Evolutionary conservation across 2,888 invertebrate species (phyloP).

Genomic region (Erebia palarica): DNA sequence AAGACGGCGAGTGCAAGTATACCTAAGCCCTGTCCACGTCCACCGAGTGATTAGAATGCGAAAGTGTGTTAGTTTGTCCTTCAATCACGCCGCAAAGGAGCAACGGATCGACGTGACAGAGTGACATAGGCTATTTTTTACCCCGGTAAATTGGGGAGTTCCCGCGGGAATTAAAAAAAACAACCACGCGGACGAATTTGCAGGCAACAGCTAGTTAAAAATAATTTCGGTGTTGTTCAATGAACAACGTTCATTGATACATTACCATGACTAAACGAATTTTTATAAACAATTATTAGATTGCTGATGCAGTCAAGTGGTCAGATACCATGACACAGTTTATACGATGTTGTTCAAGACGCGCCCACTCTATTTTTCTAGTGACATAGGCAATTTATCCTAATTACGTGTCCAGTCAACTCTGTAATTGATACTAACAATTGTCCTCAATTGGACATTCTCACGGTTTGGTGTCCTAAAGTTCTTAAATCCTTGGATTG

Average conservation of each 20-base stretch:
- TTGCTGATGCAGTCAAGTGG: slow-evolving; percentile 14
- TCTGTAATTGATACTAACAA: slow-evolving; percentile 36
- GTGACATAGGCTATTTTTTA: too few species aligned
- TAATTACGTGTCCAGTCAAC: slow-evolving; percentile 28
- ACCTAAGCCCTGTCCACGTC: too few species aligned
- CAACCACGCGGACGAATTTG: too few species aligned
- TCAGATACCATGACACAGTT: slow-evolving; percentile 17
- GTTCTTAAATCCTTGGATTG: slow-evolving; percentile 12
- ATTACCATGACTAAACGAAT: slow-evolving; percentile 8
- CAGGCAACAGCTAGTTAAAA: too few species aligned
- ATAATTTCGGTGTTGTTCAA: background rate
- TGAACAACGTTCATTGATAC: background rate
- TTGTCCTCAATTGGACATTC: slow-evolving; percentile 37
- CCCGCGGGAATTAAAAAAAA: too few species aligned
- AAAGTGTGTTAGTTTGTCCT: too few species aligned
- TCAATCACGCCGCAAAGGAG: too few species aligned
- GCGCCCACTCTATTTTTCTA: slow-evolving; percentile 29
- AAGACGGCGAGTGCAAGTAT: too few species aligned
- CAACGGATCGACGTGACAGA: too few species aligned
- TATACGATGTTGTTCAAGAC: slow-evolving; percentile 14
- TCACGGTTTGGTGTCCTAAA: slow-evolving; percentile 28
- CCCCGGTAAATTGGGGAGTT: too few species aligned
- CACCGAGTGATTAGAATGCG: too few species aligned
- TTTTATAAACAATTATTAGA: slow-evolving; percentile 8
- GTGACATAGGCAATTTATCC: slow-evolving; percentile 32